phyloP scores from a whole-genome alignment of 2,888 invertebrate species.

The Caenorhabditis drosophilae region DNA sequence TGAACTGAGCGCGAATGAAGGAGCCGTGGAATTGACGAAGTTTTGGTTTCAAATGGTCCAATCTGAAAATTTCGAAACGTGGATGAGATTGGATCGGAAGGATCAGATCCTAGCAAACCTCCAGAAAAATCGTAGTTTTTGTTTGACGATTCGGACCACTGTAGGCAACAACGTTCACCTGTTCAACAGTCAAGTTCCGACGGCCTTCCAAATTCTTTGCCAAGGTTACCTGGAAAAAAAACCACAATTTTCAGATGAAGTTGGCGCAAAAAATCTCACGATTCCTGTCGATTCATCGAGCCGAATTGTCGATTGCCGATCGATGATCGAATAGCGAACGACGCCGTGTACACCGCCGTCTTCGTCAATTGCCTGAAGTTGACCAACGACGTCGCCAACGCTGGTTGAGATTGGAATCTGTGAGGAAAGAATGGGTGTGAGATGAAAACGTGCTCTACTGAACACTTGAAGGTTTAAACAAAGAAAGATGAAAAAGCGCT shows the following conservation, averaged over 20 bases:
- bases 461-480: no score
- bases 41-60: conserved; percentile 73
- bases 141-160: conserved; percentile 45
- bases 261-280: conserved; percentile 19
- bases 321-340: conserved; percentile 32
- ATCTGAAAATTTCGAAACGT: conserved; percentile 18
- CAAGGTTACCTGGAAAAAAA: neutral
- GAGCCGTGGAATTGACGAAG: conserved; percentile 17
- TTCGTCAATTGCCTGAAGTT: conserved; percentile 69
- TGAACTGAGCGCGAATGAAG: conserved; percentile 72
- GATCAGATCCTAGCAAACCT: no score
- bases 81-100: neutral
- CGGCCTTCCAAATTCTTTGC: conserved; percentile 4
- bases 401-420: conserved; percentile 44
- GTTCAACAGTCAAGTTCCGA: conserved; percentile 49
- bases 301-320: conserved; percentile 22
- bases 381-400: conserved; percentile 79
- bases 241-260: neutral
- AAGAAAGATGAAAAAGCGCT: no score
- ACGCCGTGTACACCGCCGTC: conserved; percentile 47
- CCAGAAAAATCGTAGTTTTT: conserved; percentile 50
- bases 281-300: conserved; percentile 55
- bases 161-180: conserved; percentile 53
- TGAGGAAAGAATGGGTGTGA: no score
- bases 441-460: no score